Conservation (phyloP, 1,140 invertebrate species). For the Proctacanthus coquilletti region DNA sequence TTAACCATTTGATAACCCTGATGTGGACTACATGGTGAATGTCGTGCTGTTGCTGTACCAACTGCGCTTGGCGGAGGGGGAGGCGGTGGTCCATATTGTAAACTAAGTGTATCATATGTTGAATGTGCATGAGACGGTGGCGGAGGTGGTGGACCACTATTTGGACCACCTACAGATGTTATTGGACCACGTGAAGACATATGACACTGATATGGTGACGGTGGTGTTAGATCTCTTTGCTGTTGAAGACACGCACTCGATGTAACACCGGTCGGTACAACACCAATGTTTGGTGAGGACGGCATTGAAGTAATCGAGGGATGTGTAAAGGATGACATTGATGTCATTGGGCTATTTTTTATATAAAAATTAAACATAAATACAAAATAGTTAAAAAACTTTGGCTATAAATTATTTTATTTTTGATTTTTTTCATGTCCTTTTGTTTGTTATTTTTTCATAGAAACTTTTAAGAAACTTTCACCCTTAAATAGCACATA, state of each 20-base stretch:
- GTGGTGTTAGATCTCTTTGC: constrained; percentile 23
- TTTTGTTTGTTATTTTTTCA: too few species aligned
- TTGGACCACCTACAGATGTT: constrained; percentile 5
- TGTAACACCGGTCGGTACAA: background rate
- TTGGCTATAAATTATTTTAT: background rate
- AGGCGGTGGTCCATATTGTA: background rate
- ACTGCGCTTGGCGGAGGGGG: background rate
- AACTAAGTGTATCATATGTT: background rate
- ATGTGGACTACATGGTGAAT: constrained; percentile 1
- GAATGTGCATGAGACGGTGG: background rate
- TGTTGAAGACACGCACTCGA: constrained; percentile 7
- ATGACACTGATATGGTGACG: constrained; percentile 24
- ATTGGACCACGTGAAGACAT: constrained; percentile 18
- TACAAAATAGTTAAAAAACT: background rate
- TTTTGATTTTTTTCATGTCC: constrained; percentile 1
- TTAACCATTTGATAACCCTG: too few species aligned
- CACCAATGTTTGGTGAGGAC: constrained; percentile 13
- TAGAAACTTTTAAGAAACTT: too few species aligned
- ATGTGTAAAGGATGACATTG: constrained; percentile 21
- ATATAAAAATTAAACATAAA: background rate
- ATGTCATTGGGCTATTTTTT: constrained; percentile 14
- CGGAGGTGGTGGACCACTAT: background rate
- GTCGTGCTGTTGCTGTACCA: background rate
- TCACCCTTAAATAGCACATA: too few species aligned
- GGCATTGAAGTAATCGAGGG: constrained; percentile 16